These are phyloP conservation scores for Labeo rohita DNA, from an alignment of 2,113 vertebrate species.

Conservation along the genomic window DNA sequence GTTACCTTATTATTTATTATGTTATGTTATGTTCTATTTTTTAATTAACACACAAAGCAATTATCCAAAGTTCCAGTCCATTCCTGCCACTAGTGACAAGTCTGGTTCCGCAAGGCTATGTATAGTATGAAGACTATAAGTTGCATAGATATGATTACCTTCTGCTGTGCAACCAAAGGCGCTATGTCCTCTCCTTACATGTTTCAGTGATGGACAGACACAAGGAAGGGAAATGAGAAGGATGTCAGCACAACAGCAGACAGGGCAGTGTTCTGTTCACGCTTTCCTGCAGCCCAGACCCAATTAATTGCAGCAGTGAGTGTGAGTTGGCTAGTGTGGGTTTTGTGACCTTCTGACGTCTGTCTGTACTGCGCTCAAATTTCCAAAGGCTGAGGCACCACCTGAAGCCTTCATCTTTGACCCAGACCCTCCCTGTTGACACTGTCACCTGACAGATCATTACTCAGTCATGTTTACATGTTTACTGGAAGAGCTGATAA, in stretches of 20 bases:
- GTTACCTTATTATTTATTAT: too few relatives aligned
- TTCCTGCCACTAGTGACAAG: not conserved
- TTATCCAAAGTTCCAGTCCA: too few relatives aligned
- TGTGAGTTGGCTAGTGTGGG: conserved; percentile 33
- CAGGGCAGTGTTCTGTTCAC: not conserved
- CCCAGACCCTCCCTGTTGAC: conserved; percentile 20
- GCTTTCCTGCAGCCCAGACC: conserved; percentile 22
- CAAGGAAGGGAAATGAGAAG: conserved; percentile 30
- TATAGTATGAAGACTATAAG: not conserved
- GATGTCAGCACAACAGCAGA: conserved; percentile 19
- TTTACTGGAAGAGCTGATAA: conserved; percentile 18
- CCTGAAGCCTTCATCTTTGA: conserved; percentile 27
- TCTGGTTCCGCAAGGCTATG: not conserved
- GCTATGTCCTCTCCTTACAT: not conserved
- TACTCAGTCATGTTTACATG: conserved; percentile 22
- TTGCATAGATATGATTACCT: conserved; percentile 21
- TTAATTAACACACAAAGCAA: too few relatives aligned
- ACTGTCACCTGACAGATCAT: conserved; percentile 30
- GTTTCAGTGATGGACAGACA: conserved; percentile 23
- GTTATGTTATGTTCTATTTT: too few relatives aligned
- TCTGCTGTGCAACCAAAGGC: not conserved
- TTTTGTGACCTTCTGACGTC: conserved; percentile 41
- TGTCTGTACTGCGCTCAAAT: conserved; percentile 27
- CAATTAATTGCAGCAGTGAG: conserved; percentile 48
- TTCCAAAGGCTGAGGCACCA: conserved; percentile 15